Evolutionary conservation across 2,113 vertebrate species (phyloP).

Genomic region (Tachuris rubrigastra): DNA sequence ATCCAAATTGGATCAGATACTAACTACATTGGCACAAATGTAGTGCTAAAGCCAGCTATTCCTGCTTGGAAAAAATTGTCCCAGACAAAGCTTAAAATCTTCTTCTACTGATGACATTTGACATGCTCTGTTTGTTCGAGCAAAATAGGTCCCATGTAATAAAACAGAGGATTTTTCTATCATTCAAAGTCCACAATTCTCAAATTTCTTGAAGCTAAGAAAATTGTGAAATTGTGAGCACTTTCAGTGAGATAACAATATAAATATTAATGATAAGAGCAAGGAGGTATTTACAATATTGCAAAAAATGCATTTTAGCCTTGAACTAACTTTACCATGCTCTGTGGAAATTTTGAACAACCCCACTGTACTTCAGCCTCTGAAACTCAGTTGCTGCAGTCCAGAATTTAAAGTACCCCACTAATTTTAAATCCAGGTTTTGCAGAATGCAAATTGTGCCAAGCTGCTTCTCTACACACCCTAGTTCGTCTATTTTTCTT

Average conservation of each 20-base stretch:
- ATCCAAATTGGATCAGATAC: slow-evolving; percentile 4
- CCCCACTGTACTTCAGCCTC: background rate
- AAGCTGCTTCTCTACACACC: background rate
- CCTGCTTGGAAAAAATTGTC: background rate
- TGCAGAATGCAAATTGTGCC: background rate
- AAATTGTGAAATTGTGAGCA: background rate
- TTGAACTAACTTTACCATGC: background rate
- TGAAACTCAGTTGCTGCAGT: background rate
- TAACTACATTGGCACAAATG: background rate
- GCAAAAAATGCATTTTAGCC: background rate
- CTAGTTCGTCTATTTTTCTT: background rate
- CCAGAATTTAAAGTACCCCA: background rate
- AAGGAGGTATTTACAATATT: background rate
- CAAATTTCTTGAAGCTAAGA: background rate
- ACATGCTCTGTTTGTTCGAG: background rate
- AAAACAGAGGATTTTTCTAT: background rate
- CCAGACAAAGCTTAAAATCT: background rate
- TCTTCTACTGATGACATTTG: background rate
- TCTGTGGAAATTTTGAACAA: background rate
- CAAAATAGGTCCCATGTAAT: background rate
- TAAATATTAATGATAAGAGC: background rate
- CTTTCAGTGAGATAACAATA: background rate
- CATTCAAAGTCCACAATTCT: background rate
- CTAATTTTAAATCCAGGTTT: background rate
- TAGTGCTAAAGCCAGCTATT: background rate